Evolutionary conservation across 1,140 invertebrate species (phyloP).

Genomic region (Drosophila nebulosa): DNA sequence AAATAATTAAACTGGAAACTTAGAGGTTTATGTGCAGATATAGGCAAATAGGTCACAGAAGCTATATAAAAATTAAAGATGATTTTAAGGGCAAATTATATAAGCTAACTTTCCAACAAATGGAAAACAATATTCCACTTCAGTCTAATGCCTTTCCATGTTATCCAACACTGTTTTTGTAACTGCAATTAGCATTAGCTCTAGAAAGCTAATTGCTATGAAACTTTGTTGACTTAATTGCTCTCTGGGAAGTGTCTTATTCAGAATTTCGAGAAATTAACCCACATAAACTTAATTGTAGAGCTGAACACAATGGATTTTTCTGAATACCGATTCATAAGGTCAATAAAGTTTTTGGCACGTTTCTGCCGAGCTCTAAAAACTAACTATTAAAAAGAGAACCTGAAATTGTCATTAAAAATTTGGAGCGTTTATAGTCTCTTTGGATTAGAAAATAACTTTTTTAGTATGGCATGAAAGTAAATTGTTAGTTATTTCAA

Average conservation of each 20-base stretch:
- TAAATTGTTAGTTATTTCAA: background rate
- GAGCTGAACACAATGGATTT: background rate
- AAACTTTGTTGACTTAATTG: background rate
- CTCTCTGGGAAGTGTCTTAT: too few relatives aligned
- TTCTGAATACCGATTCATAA: too few relatives aligned
- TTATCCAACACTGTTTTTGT: too few relatives aligned
- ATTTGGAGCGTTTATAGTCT: background rate
- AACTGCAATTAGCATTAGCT: too few relatives aligned
- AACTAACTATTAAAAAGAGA: background rate
- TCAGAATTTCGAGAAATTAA: background rate
- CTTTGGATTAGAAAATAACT: background rate
- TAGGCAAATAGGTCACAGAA: too few relatives aligned
- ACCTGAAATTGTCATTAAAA: background rate
- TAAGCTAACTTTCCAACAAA: too few relatives aligned
- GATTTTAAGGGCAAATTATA: too few relatives aligned
- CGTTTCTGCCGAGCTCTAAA: background rate
- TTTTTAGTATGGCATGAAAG: background rate
- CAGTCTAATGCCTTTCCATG: too few relatives aligned
- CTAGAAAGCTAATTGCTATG: background rate
- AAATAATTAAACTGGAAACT: background rate
- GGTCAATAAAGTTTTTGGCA: background rate
- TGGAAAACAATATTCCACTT: too few relatives aligned
- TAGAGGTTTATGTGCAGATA: too few relatives aligned
- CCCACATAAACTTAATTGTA: background rate
- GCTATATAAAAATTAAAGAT: too few relatives aligned